phyloP scores from a whole-genome alignment of 2,113 vertebrate species.

The Chrysemys picta region DNA sequence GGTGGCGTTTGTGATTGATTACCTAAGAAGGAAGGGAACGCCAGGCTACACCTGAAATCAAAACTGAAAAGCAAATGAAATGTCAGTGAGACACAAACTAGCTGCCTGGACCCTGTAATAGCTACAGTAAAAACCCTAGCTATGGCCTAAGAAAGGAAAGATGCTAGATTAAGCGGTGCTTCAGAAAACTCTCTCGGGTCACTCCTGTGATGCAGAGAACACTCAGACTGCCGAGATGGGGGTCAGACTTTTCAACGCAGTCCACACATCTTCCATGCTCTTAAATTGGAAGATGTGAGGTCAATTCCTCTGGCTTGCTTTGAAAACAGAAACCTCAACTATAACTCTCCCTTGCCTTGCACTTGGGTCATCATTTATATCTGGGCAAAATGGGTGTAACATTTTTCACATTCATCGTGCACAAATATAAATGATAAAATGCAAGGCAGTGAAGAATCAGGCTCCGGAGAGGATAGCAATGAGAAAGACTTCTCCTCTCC shows the following conservation, averaged over 20 bases:
- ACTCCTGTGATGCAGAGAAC: neutral
- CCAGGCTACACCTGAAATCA: neutral
- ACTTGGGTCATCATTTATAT: neutral
- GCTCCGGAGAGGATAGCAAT: neutral
- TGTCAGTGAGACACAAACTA: neutral
- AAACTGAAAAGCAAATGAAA: neutral
- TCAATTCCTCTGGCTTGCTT: neutral
- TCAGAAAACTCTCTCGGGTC: no score
- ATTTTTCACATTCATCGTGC: neutral
- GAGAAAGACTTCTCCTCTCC: neutral
- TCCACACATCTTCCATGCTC: neutral
- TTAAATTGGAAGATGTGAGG: neutral
- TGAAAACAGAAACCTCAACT: neutral
- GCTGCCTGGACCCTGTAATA: neutral
- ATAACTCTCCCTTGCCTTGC: neutral
- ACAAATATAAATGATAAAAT: neutral
- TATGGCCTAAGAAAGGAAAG: neutral
- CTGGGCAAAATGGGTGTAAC: no score
- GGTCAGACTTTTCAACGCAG: neutral
- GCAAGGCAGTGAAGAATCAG: neutral
- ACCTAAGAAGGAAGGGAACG: no score
- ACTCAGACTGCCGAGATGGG: neutral
- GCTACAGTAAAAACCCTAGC: neutral
- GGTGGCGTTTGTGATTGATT: neutral
- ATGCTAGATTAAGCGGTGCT: no score